Evolutionary conservation across 1,140 invertebrate genomes (phyloP).

Genomic region (Diploscapter pachys): DNA sequence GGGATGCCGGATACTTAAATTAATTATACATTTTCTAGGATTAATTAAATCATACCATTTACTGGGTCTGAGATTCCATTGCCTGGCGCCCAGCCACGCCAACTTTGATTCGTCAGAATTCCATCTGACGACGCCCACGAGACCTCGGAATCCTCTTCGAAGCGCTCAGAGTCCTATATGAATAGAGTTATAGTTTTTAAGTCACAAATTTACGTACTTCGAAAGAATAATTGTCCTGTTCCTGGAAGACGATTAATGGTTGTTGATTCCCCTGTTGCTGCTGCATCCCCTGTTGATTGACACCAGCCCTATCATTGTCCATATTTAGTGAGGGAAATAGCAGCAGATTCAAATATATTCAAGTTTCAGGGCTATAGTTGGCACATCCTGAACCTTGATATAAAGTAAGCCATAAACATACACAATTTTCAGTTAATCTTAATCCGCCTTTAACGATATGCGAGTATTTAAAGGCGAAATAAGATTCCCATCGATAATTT

Average conservation of each 20-base stretch:
- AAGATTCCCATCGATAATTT: too few relatives aligned
- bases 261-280: neutral
- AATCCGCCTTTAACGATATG: too few relatives aligned
- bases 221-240: constrained; percentile 11
- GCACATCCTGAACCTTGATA: too few relatives aligned
- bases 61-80: neutral
- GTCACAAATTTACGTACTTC: constrained; percentile 7
- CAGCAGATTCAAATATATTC: too few relatives aligned
- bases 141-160: constrained; percentile 25
- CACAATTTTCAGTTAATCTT: too few relatives aligned
- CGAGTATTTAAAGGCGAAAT: too few relatives aligned
- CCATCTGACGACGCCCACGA: constrained; percentile 18
- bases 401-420: too few relatives aligned
- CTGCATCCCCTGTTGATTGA: neutral
- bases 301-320: too few relatives aligned
- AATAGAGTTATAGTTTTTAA: neutral
- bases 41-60: constrained; percentile 4
- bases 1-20: constrained; percentile 6
- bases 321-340: too few relatives aligned
- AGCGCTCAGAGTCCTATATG: constrained; percentile 26
- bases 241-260: too few relatives aligned
- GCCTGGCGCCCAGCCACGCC: constrained; percentile 8
- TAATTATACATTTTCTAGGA: neutral
- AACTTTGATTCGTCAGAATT: constrained; percentile 7
- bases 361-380: too few relatives aligned